phyloP scores from a whole-genome alignment of 2,113 vertebrate genomes.

The Philantomba maxwellii region DNA sequence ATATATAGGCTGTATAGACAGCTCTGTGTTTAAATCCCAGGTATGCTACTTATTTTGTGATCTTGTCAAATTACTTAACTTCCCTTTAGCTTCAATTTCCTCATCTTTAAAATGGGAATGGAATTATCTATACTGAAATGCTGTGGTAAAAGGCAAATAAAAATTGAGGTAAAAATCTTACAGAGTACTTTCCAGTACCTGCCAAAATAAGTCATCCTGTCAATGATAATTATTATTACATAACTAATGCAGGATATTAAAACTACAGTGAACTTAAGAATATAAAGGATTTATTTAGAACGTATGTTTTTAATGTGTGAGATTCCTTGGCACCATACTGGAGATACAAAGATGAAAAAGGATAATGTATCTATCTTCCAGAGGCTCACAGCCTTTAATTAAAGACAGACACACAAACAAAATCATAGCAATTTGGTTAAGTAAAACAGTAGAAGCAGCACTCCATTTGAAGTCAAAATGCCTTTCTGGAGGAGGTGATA shows the following conservation, averaged over 20 bases:
- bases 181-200: background rate
- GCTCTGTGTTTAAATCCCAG: background rate
- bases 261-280: conserved; percentile 8
- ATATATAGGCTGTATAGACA: background rate
- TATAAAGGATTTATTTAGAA: conserved; percentile 3
- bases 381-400: background rate
- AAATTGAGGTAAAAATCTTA: background rate
- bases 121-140: background rate
- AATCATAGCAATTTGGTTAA: background rate
- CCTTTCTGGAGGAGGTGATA: background rate
- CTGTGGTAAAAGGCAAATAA: background rate
- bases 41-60: background rate
- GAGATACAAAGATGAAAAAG: conserved; percentile 23
- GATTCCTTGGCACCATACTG: background rate
- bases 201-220: background rate
- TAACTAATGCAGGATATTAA: background rate
- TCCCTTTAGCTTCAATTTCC: background rate
- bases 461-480: background rate
- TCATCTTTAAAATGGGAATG: conserved; percentile 10
- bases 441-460: background rate
- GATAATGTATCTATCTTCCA: background rate
- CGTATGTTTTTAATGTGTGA: conserved; percentile 5
- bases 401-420: background rate
- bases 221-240: background rate
- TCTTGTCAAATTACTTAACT: conserved; percentile 23